Evolutionary conservation across 2,797 vertebrate species (phyloP).

Genomic region (Cirrhinus mrigala): DNA sequence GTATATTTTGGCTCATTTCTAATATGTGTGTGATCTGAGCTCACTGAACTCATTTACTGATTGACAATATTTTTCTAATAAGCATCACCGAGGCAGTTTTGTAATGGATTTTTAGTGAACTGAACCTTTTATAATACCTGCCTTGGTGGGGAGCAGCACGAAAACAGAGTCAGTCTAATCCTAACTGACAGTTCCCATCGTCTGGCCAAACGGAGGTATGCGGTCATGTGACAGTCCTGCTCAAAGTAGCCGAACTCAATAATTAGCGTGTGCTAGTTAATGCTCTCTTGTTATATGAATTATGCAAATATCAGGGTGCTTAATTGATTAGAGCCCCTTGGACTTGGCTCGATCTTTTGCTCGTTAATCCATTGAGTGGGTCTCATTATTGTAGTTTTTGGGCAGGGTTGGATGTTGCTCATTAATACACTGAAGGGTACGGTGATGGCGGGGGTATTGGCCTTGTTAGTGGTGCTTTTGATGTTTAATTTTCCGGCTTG

Average conservation of each 20-base stretch:
- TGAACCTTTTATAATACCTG: slow-evolving; percentile 29
- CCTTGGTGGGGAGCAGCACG: slow-evolving; percentile 26
- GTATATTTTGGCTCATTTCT: neutral
- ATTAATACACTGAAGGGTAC: slow-evolving; percentile 76
- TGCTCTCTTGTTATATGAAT: slow-evolving; percentile 80
- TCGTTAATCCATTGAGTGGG: slow-evolving; percentile 77
- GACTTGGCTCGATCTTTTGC: slow-evolving; percentile 72
- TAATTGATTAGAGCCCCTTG: slow-evolving; percentile 78
- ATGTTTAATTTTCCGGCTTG: slow-evolving; percentile 79
- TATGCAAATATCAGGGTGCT: slow-evolving; percentile 78
- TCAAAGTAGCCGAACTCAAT: slow-evolving; percentile 56
- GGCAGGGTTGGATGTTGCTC: slow-evolving; percentile 69
- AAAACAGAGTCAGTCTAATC: slow-evolving; percentile 48
- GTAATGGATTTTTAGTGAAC: slow-evolving; percentile 27
- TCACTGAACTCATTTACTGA: slow-evolving; percentile 24
- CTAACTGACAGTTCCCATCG: slow-evolving; percentile 71
- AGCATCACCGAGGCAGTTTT: slow-evolving; percentile 26
- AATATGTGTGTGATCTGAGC: slow-evolving; percentile 10
- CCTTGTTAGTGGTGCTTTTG: slow-evolving; percentile 80
- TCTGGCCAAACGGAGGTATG: slow-evolving; percentile 38
- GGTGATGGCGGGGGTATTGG: slow-evolving; percentile 61
- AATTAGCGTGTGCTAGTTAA: slow-evolving; percentile 82
- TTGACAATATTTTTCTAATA: slow-evolving; percentile 35
- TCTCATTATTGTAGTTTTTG: slow-evolving; percentile 75
- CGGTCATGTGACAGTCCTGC: slow-evolving; percentile 52